These are phyloP conservation scores for Aleadryas rufinucha DNA, from an alignment of 2,113 vertebrate species.

Conservation along the genomic window DNA sequence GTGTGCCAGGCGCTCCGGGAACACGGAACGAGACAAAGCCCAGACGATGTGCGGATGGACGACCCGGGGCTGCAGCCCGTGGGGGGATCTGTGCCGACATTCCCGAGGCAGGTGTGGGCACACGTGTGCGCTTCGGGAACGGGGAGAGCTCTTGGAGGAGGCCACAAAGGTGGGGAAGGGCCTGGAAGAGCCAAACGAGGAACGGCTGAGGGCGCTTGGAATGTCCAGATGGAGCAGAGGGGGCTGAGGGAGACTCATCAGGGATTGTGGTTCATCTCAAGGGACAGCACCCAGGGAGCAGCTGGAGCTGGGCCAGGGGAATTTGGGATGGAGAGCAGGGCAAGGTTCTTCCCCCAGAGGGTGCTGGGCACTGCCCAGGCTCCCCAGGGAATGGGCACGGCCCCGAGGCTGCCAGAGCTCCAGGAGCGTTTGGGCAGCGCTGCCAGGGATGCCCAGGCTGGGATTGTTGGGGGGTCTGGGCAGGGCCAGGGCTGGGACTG, in stretches of 20 bases:
- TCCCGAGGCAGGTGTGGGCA: neutral
- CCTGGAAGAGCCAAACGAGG: neutral
- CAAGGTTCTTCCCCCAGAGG: neutral
- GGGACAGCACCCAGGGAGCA: neutral
- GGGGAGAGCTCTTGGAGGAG: neutral
- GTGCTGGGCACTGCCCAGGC: neutral
- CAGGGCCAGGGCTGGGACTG: neutral
- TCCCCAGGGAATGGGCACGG: neutral
- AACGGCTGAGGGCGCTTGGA: neutral
- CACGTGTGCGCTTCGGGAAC: accelerated
- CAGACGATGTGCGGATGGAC: neutral
- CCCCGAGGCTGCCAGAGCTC: neutral
- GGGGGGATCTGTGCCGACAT: neutral
- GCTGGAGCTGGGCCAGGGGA: neutral
- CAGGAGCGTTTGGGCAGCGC: neutral
- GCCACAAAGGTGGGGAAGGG: neutral
- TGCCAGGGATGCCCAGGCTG: neutral
- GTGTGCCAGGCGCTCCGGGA: neutral
- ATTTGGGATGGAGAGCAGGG: accelerated
- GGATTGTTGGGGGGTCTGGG: neutral
- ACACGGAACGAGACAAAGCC: neutral
- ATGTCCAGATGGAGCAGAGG: neutral
- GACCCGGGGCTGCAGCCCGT: neutral
- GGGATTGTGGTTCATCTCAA: neutral
- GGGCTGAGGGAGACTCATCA: neutral